phyloP scores from a whole-genome alignment of 2,888 invertebrate species.

The Diplazon laetatorius region DNA sequence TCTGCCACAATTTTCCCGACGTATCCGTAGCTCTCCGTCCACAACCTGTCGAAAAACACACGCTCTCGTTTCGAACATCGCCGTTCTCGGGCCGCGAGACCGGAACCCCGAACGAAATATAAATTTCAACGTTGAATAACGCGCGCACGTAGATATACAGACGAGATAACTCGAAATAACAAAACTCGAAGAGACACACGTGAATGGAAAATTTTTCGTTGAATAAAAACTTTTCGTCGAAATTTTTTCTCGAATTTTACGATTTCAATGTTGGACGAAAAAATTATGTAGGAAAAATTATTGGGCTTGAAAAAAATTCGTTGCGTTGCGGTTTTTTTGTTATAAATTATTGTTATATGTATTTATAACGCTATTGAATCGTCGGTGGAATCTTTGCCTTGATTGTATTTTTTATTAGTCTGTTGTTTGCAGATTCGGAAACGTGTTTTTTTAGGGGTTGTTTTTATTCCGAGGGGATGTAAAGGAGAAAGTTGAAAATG shows the following conservation, averaged over 20 bases:
- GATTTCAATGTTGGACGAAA: background rate
- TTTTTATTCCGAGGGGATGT: too few relatives aligned
- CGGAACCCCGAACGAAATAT: background rate
- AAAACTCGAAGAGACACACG: background rate
- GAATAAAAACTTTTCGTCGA: background rate
- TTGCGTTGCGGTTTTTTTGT: too few relatives aligned
- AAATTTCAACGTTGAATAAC: background rate
- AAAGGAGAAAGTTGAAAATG: too few relatives aligned
- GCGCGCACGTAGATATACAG: background rate
- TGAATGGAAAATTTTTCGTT: conserved; percentile 8
- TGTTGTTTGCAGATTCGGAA: too few relatives aligned
- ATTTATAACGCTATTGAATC: too few relatives aligned
- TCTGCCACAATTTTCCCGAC: conserved; percentile 12
- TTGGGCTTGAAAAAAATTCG: too few relatives aligned
- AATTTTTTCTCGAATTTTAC: background rate
- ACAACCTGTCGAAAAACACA: background rate
- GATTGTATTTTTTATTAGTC: too few relatives aligned
- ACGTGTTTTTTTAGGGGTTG: too few relatives aligned
- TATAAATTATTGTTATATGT: too few relatives aligned
- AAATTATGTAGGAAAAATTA: background rate
- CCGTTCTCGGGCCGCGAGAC: background rate
- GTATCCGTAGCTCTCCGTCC: background rate
- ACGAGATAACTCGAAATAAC: background rate
- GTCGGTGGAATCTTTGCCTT: too few relatives aligned
- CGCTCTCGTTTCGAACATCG: background rate